Percentiles rank a stretch among this genome's conserved stretches.
Conservation (phyloP, 2,113 vertebrate species). For the Crotalus horridus region DNA sequence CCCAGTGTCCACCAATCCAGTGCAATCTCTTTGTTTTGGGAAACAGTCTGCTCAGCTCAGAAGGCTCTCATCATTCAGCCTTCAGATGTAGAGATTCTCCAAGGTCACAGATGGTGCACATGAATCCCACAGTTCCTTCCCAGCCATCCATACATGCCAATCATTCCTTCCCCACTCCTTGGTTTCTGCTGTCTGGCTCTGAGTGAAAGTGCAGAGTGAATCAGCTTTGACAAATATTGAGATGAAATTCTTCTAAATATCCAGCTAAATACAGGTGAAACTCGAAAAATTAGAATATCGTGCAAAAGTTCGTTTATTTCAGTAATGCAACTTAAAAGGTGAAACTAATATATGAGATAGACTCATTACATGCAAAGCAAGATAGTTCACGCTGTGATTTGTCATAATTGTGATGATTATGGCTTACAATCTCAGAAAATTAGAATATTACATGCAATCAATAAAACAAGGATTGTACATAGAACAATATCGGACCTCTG, state of each 20-base stretch:
- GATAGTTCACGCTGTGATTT: no score
- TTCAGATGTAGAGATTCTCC: not conserved
- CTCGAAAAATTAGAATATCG: no score
- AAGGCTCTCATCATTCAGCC: not conserved
- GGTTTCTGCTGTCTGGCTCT: not conserved
- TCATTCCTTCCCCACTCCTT: not conserved
- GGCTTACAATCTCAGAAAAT: no score
- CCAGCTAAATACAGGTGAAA: not conserved
- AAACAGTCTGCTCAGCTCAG: not conserved
- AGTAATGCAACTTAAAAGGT: no score
- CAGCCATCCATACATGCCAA: not conserved
- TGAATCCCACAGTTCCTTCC: not conserved
- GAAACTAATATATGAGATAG: no score
- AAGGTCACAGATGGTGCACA: not conserved
- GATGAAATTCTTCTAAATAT: not conserved
- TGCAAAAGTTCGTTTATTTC: no score
- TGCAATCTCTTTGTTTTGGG: not conserved
- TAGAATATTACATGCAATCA: no score
- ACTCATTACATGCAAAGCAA: no score
- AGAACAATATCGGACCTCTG: no score
- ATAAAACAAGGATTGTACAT: no score
- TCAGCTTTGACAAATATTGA: not conserved
- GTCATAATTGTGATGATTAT: no score
- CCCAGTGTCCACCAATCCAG: not conserved
- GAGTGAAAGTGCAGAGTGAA: not conserved